Evolutionary conservation across 1,140 invertebrate species (phyloP).

Genomic region (Nomia melanderi): DNA sequence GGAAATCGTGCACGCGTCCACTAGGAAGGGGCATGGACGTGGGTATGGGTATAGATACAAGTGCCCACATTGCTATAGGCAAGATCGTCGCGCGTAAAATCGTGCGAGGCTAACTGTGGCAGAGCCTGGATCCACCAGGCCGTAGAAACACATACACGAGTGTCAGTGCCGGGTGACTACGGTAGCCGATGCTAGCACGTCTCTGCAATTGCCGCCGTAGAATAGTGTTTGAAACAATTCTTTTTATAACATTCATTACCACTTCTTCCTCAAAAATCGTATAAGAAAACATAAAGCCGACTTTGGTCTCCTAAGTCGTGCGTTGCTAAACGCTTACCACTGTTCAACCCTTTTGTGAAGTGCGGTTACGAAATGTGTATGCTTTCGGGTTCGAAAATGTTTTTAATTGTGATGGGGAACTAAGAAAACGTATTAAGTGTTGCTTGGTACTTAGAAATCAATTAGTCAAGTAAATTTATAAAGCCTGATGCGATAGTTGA

Average conservation of each 20-base stretch:
- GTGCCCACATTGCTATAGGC: slow-evolving; percentile 47
- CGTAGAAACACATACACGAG: slow-evolving; percentile 8
- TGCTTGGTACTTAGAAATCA: too few relatives aligned
- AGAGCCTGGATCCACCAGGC: slow-evolving; percentile 43
- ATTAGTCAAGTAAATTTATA: too few relatives aligned
- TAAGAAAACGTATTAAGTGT: not conserved
- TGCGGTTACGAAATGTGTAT: not conserved
- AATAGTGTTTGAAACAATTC: too few relatives aligned
- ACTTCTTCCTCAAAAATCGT: too few relatives aligned
- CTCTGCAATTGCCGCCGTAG: too few relatives aligned
- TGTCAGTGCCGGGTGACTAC: slow-evolving; percentile 19
- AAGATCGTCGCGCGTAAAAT: slow-evolving; percentile 48
- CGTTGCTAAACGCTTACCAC: not conserved
- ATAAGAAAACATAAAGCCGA: too few relatives aligned
- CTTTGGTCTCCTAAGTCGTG: too few relatives aligned
- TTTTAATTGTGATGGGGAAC: not conserved
- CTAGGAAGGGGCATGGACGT: slow-evolving; percentile 44
- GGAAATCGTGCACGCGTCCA: slow-evolving; percentile 63
- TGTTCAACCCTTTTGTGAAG: not conserved
- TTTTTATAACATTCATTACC: too few relatives aligned
- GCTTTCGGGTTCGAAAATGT: not conserved
- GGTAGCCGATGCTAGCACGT: not conserved
- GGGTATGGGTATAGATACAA: slow-evolving; percentile 34
- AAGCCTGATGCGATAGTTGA: too few relatives aligned
- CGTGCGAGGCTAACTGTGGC: slow-evolving; percentile 53